Percentiles rank a stretch among this genome's conserved stretches.
Conservation (phyloP, 2,888 invertebrate species). For the Trichogramma evanescens region DNA sequence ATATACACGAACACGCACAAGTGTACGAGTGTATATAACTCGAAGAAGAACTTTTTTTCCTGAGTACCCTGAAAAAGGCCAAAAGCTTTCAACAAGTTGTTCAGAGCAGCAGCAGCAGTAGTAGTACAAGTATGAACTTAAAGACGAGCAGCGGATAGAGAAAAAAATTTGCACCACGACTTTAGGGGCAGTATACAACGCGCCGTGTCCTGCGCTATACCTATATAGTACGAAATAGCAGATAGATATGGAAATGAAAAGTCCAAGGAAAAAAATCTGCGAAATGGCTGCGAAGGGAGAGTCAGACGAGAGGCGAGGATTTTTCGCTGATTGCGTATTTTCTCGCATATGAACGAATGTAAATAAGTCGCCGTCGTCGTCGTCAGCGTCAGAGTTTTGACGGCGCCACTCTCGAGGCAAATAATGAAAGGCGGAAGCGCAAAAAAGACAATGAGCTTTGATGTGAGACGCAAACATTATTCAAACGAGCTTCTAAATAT, state of each 20-base stretch:
- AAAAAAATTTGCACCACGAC: too few relatives aligned
- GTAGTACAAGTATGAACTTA: too few relatives aligned
- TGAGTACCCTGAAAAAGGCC: neutral
- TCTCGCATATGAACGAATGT: neutral
- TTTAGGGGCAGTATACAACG: too few relatives aligned
- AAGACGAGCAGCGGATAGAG: too few relatives aligned
- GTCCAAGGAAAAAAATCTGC: constrained; percentile 1
- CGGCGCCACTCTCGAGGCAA: too few relatives aligned
- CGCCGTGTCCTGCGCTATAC: too few relatives aligned
- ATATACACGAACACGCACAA: too few relatives aligned
- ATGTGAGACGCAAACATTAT: neutral
- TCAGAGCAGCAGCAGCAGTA: neutral
- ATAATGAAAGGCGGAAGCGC: neutral
- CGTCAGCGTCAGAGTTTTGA: too few relatives aligned
- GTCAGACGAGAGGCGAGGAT: neutral
- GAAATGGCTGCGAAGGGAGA: neutral
- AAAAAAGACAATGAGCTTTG: neutral
- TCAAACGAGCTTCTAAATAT: too few relatives aligned
- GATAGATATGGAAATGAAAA: constrained; percentile 1
- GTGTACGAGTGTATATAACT: neutral
- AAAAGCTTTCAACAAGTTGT: constrained; percentile 10
- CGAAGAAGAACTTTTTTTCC: neutral
- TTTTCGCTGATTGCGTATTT: neutral
- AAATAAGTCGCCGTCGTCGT: too few relatives aligned
- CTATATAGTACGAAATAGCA: neutral